Conservation (phyloP, 2,797 vertebrate genomes). For the Apogon talboti region DNA sequence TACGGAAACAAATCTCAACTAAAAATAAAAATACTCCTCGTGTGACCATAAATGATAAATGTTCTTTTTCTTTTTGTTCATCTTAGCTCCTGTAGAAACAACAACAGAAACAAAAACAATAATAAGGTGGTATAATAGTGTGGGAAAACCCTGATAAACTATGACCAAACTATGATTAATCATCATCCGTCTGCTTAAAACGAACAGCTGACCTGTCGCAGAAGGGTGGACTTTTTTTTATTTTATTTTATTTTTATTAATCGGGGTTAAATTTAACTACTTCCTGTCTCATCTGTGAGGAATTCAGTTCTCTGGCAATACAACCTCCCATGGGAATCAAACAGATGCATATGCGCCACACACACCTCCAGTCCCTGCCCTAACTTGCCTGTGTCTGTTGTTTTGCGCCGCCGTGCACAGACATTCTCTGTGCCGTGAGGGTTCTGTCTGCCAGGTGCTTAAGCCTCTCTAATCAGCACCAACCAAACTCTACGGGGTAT, state of each 20-base stretch:
- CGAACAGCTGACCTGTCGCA: slow-evolving; percentile 6
- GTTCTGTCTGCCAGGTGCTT: slow-evolving; percentile 70
- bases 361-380: slow-evolving; percentile 67
- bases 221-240: background rate
- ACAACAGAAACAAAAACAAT: no score
- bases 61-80: no score
- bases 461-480: slow-evolving; percentile 64
- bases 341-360: slow-evolving; percentile 43
- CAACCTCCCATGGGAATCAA: slow-evolving; percentile 53
- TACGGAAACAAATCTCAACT: no score
- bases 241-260: no score
- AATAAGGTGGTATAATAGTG: no score
- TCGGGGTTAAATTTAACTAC: background rate
- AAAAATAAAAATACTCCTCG: no score
- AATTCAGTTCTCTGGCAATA: background rate
- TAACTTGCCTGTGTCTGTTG: slow-evolving; percentile 73
- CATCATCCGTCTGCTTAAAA: slow-evolving; percentile 1
- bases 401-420: slow-evolving; percentile 59
- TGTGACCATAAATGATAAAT: no score
- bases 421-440: slow-evolving; percentile 52
- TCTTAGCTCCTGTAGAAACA: no score
- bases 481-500: slow-evolving; percentile 42
- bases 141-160: background rate
- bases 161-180: slow-evolving; percentile 11
- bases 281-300: slow-evolving; percentile 2